Evolutionary conservation across 1,140 invertebrate genomes (phyloP).

Genomic region (Cydia amplana): DNA sequence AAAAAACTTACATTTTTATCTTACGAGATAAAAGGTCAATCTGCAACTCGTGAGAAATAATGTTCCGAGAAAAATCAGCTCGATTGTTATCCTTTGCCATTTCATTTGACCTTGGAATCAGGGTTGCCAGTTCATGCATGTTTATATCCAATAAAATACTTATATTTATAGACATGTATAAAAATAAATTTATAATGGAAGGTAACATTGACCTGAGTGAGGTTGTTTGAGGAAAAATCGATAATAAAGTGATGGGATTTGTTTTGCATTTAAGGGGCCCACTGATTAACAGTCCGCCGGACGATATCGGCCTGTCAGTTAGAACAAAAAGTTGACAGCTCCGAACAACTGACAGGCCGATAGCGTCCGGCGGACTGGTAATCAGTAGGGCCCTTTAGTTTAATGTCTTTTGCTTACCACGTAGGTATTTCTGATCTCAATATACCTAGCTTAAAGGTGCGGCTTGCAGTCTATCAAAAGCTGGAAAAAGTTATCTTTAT

Average conservation of each 20-base stretch:
- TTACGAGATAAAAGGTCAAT: neutral
- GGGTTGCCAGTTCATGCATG: neutral
- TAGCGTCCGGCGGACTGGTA: too few relatives aligned
- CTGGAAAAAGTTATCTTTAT: too few relatives aligned
- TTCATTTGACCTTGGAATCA: neutral
- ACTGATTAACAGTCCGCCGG: too few relatives aligned
- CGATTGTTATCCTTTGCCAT: slow-evolving; percentile 2
- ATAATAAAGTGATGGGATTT: neutral
- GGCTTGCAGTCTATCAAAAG: too few relatives aligned
- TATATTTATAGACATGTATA: neutral
- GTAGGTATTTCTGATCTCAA: too few relatives aligned
- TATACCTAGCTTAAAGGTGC: too few relatives aligned
- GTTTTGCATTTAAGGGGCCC: neutral
- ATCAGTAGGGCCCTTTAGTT: too few relatives aligned
- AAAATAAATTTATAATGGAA: neutral
- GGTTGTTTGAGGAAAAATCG: neutral
- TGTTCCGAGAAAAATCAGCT: slow-evolving; percentile 5
- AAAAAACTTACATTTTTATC: slow-evolving; percentile 6
- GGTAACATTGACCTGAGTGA: neutral
- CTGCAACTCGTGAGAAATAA: neutral
- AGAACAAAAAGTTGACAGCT: too few relatives aligned
- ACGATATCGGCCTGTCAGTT: too few relatives aligned
- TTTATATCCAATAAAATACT: neutral
- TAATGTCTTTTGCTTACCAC: too few relatives aligned
- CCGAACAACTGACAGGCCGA: too few relatives aligned